These are phyloP conservation scores for Tridacna crocea DNA, from an alignment of 2,888 invertebrate species.

Conservation along the genomic window DNA sequence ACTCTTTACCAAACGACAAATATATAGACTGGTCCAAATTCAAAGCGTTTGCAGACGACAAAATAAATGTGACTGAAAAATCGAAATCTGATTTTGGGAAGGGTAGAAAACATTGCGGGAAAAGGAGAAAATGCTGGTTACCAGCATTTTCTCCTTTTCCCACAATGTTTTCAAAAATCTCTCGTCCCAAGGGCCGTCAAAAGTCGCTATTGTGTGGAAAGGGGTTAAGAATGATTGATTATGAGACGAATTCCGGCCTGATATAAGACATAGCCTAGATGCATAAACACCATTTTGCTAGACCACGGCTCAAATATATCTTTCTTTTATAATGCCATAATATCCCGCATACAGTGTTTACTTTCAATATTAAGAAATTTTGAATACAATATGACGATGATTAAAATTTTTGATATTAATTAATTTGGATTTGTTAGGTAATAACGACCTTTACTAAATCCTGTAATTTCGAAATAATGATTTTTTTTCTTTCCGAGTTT, in stretches of 20 bases:
- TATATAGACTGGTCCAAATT: neutral
- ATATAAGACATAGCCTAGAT: too few relatives aligned
- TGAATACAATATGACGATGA: neutral
- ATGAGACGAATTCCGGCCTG: too few relatives aligned
- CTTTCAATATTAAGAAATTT: neutral
- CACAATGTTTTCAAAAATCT: neutral
- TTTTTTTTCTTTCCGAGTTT: too few relatives aligned
- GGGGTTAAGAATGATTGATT: too few relatives aligned
- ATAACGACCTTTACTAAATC: neutral
- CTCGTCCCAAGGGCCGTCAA: neutral
- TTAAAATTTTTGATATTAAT: neutral
- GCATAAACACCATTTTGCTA: too few relatives aligned
- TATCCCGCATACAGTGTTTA: neutral
- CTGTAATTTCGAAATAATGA: neutral
- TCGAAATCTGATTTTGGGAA: neutral
- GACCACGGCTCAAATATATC: neutral
- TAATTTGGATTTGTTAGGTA: constrained; percentile 1
- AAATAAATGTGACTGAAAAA: neutral
- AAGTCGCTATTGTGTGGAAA: neutral
- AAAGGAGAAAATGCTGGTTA: too few relatives aligned
- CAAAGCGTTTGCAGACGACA: neutral
- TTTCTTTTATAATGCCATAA: neutral
- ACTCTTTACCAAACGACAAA: neutral
- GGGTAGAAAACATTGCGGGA: constrained; percentile 1
- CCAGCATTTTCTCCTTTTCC: constrained; percentile 15